Conservation (phyloP, 2,888 invertebrate species). For the Andricus quercusramuli region DNA sequence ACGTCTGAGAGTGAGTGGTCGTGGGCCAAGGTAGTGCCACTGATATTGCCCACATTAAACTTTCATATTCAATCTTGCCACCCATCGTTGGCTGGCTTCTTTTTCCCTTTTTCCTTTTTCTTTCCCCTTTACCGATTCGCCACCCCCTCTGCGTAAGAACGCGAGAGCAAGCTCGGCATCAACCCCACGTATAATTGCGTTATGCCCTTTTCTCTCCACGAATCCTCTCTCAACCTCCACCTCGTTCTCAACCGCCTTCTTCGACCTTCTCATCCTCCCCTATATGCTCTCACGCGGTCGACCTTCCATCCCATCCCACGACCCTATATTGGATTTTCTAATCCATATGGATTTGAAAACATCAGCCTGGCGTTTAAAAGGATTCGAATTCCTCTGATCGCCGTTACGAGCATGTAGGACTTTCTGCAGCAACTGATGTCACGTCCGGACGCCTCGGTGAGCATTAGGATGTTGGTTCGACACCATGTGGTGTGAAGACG, state of each 20-base stretch:
- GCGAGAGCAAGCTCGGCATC: slow-evolving; percentile 65
- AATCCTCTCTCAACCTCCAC: slow-evolving; percentile 50
- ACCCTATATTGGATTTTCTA: slow-evolving; percentile 62
- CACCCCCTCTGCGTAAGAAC: slow-evolving; percentile 29
- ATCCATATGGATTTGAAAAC: slow-evolving; percentile 66
- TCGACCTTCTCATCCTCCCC: slow-evolving; percentile 42
- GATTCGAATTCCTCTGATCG: background rate
- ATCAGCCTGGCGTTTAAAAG: background rate
- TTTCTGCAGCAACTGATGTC: background rate
- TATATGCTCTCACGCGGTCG: slow-evolving; percentile 45
- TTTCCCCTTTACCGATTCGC: slow-evolving; percentile 24
- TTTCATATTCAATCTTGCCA: slow-evolving; percentile 89
- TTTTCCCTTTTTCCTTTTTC: slow-evolving; percentile 1
- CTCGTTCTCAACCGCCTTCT: slow-evolving; percentile 53
- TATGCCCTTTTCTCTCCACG: slow-evolving; percentile 58
- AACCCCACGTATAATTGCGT: slow-evolving; percentile 74
- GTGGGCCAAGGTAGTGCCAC: slow-evolving; percentile 68
- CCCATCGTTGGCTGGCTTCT: slow-evolving; percentile 66
- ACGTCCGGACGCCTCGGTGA: background rate
- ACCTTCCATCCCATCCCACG: slow-evolving; percentile 52
- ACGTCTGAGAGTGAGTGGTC: slow-evolving; percentile 69
- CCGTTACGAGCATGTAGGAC: background rate
- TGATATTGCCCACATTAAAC: slow-evolving; percentile 82
- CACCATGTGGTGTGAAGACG: background rate
- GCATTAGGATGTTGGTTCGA: background rate